phyloP scores from a whole-genome alignment of 2,113 vertebrate species.

The Apteryx owenii region DNA sequence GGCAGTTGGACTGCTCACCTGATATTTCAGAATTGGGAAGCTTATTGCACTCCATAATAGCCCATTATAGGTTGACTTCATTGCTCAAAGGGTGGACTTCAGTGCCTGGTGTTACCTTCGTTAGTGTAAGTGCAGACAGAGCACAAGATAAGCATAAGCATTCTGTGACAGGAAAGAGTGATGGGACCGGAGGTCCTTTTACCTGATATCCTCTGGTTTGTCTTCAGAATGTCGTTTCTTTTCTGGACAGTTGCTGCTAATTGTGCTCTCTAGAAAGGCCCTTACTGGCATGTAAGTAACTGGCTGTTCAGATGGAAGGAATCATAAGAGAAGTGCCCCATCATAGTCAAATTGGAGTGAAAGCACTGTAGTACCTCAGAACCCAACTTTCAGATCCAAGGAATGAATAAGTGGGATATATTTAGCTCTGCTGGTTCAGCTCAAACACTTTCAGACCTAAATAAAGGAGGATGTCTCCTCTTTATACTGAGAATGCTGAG shows the following conservation, averaged over 20 bases:
- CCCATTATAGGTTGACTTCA: neutral
- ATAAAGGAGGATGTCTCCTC: neutral
- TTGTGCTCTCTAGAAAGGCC: neutral
- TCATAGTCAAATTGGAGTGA: neutral
- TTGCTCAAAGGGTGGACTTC: neutral
- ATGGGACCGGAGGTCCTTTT: neutral
- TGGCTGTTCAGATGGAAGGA: neutral
- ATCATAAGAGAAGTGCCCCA: neutral
- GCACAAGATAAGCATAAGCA: neutral
- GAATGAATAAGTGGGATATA: neutral
- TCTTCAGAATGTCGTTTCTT: neutral
- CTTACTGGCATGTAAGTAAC: neutral
- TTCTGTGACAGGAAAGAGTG: neutral
- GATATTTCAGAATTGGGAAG: neutral
- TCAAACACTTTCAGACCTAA: neutral
- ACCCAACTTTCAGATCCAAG: neutral
- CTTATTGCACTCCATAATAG: neutral
- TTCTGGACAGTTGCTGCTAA: neutral
- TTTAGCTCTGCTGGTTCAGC: slow-evolving; percentile 12
- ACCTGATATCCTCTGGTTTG: neutral
- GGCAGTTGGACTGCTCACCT: neutral
- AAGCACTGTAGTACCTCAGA: neutral
- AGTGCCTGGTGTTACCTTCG: neutral
- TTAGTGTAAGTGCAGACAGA: neutral
- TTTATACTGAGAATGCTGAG: neutral